Conservation (phyloP, 2,797 vertebrate genomes). For the Pantherophis alleghaniensis region DNA sequence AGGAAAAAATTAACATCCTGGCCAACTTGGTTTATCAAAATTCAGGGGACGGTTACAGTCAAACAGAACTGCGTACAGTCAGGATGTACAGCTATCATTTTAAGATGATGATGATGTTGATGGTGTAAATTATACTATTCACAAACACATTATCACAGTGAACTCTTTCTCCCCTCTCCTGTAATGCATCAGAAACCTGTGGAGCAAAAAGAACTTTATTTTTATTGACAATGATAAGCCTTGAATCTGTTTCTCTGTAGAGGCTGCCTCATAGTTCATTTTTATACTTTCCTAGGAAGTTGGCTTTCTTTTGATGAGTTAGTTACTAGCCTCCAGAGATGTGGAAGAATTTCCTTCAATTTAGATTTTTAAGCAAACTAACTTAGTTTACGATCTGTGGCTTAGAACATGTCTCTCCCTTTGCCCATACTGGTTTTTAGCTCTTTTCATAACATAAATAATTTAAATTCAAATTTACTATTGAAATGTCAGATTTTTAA, state of each 20-base stretch:
- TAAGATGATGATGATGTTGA: neutral
- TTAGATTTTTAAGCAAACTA: neutral
- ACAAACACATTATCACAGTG: neutral
- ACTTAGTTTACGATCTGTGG: neutral
- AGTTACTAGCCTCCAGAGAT: neutral
- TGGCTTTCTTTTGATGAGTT: neutral
- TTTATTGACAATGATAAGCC: neutral
- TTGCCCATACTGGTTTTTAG: neutral
- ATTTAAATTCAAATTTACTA: slow-evolving; percentile 31
- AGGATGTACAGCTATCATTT: neutral
- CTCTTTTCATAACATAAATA: neutral
- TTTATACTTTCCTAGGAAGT: slow-evolving; percentile 16
- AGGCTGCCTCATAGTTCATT: neutral
- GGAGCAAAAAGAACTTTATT: slow-evolving; percentile 2
- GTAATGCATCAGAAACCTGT: slow-evolving; percentile 24
- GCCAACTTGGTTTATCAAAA: neutral
- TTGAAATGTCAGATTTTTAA: slow-evolving; percentile 5
- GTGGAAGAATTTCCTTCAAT: neutral
- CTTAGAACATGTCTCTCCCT: neutral
- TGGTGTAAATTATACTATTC: neutral
- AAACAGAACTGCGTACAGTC: neutral
- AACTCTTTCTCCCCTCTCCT: neutral
- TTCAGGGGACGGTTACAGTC: neutral
- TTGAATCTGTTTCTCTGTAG: neutral
- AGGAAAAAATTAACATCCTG: neutral